Base-by-base conservation (phyloP, 2,113 vertebrate species). In the Lamprotornis superbus region DNA sequence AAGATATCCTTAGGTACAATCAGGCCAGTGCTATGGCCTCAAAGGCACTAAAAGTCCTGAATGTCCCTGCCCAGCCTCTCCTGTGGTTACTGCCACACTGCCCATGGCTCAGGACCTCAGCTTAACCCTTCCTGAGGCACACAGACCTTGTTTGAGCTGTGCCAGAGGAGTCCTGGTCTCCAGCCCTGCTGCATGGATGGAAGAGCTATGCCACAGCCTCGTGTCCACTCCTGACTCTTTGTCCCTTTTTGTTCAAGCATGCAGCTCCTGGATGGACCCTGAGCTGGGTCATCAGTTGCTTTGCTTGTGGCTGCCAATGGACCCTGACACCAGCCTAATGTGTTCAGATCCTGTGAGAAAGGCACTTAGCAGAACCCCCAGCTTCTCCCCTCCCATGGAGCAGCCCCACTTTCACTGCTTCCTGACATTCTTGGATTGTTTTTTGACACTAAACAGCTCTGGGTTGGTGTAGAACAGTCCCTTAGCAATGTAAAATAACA, bases 291-390 rank as follows among this genome's bases (percentile, higher is more conserved):
- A 53, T 53, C 2, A 1, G 3, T 7, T 47, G 18, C 35, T 75
- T 40, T 71, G 12, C 27, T 31, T 52, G 67, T 52, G 44, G 30
- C 44, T 71, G 35, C 9, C 0, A 2, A 24, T 31, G 56, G 53
- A 52, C 33, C 33, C 44, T 8, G 22, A 17, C 11, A 37, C 5
- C 53, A 81, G 49, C 27, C 35, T 63, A 17, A 7, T 19, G 19
- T 27, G 18, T 10, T 90, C 30, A 65, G 49, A 65, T 13, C 18
- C 27, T 31, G 28, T 1, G 1, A 35, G 37, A 60, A 13, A 52
- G 11, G 37, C 21, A 57, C 3, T 0, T 0, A 55, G 44, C 16
- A 78, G 28, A 52, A 27, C 10, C 1, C 50, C 21, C 67, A 27
- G 5, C 25, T 91, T 28, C 69, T 68, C 20, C 25, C 75, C 31